Conservation (phyloP, 2,888 invertebrate species). For the Athetis lepigone region DNA sequence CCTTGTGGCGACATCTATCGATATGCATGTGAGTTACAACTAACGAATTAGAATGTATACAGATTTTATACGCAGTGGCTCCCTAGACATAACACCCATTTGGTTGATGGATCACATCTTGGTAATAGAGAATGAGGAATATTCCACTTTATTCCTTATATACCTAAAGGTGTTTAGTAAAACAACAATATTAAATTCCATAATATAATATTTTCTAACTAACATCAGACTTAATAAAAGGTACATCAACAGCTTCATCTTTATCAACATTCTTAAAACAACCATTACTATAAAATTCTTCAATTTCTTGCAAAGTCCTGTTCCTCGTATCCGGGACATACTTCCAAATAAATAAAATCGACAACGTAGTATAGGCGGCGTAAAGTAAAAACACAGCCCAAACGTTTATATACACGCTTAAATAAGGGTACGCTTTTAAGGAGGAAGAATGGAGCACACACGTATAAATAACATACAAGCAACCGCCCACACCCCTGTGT, state of each 20-base stretch:
- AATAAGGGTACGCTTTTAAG: constrained; percentile 55
- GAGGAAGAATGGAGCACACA: constrained; percentile 54
- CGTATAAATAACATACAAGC: constrained; percentile 41
- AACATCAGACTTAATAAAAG: constrained; percentile 36
- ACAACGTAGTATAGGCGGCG: constrained; percentile 18
- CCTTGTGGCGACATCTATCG: too few species aligned
- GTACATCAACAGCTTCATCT: constrained; percentile 13
- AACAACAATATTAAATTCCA: too few species aligned
- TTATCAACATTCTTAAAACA: constrained; percentile 22
- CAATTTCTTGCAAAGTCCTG: too few species aligned
- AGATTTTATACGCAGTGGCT: too few species aligned
- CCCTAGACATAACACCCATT: too few species aligned
- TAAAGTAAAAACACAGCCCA: constrained; percentile 50
- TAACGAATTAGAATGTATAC: too few species aligned
- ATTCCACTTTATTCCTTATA: too few species aligned
- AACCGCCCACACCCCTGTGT: constrained; percentile 54
- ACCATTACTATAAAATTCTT: constrained; percentile 52
- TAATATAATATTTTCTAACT: background rate
- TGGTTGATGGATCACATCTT: too few species aligned
- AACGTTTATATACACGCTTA: constrained; percentile 40
- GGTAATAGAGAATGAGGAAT: too few species aligned
- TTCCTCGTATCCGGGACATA: constrained; percentile 58
- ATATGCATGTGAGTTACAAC: too few species aligned
- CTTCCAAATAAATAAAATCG: constrained; percentile 46
- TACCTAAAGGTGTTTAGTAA: too few species aligned